phyloP scores from a whole-genome alignment of 1,140 invertebrate genomes.

The Philaenus spumarius region DNA sequence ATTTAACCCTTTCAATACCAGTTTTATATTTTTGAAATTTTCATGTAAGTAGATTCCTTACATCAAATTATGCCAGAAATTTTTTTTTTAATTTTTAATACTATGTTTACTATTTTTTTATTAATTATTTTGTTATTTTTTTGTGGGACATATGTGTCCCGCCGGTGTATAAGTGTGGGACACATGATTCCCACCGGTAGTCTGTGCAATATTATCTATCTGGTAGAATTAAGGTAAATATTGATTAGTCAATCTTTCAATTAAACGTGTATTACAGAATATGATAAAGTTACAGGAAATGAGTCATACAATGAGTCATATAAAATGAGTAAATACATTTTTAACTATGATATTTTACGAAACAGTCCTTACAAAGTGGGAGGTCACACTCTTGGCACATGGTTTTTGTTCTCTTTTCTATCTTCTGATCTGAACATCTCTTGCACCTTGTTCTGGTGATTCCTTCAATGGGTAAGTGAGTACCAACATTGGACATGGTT shows the following conservation, averaged over 20 bases:
- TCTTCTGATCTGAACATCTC: no score
- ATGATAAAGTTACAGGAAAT: not conserved
- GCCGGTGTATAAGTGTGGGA: no score
- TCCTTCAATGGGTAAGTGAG: conserved; percentile 23
- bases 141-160: no score
- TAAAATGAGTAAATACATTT: conserved; percentile 8
- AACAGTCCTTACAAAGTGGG: conserved; percentile 24
- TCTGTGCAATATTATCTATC: no score
- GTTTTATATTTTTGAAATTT: no score
- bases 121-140: no score
- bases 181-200: no score
- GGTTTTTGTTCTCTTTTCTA: conserved; percentile 25
- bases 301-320: conserved; percentile 20
- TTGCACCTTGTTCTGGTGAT: no score
- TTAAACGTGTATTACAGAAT: not conserved
- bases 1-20: no score
- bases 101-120: not conserved
- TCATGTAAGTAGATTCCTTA: no score
- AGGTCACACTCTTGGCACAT: conserved; percentile 22
- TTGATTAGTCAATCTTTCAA: not conserved
- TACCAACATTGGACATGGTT: conserved; percentile 23
- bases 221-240: not conserved
- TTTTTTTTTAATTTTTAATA: not conserved
- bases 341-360: conserved; percentile 20
- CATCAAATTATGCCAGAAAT: not conserved